Percentiles rank a stretch among this genome's conserved stretches.
These are phyloP conservation scores for Colletes latitarsis DNA, from an alignment of 1,140 invertebrate species.

Conservation along the genomic window DNA sequence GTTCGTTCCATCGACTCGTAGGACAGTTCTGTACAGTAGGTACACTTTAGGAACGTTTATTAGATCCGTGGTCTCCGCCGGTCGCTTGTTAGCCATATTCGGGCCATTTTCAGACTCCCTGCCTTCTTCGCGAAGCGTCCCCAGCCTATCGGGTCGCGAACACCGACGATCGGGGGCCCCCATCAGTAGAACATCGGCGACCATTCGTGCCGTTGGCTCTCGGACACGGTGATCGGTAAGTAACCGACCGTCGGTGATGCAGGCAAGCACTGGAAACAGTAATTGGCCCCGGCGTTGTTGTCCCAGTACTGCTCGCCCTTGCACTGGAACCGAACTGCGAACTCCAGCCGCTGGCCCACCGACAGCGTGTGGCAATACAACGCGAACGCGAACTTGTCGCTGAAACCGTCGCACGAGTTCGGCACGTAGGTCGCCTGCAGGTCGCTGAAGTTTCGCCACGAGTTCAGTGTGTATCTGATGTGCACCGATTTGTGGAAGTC, in stretches of 20 bases:
- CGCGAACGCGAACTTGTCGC: slow-evolving; percentile 93
- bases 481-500: slow-evolving; percentile 95
- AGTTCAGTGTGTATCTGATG: slow-evolving; percentile 92
- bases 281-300: slow-evolving; percentile 92
- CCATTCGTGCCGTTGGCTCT: slow-evolving; percentile 59
- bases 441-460: slow-evolving; percentile 92
- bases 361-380: slow-evolving; percentile 87
- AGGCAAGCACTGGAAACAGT: slow-evolving; percentile 91
- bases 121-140: slow-evolving; percentile 1
- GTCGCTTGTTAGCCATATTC: slow-evolving; percentile 6
- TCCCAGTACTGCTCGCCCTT: slow-evolving; percentile 95
- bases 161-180: background rate
- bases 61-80: slow-evolving; percentile 19
- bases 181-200: slow-evolving; percentile 71
- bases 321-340: slow-evolving; percentile 92
- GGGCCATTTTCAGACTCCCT: background rate
- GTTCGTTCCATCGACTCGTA: slow-evolving; percentile 11
- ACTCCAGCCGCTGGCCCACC: slow-evolving; percentile 88
- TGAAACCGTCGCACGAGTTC: slow-evolving; percentile 95
- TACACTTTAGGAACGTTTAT: slow-evolving; percentile 43
- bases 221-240: slow-evolving; percentile 60
- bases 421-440: slow-evolving; percentile 91
- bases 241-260: slow-evolving; percentile 67
- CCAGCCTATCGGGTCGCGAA: background rate
- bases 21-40: slow-evolving; percentile 25